Conservation (phyloP, 1,140 invertebrate genomes). For the Eueides isabella region DNA sequence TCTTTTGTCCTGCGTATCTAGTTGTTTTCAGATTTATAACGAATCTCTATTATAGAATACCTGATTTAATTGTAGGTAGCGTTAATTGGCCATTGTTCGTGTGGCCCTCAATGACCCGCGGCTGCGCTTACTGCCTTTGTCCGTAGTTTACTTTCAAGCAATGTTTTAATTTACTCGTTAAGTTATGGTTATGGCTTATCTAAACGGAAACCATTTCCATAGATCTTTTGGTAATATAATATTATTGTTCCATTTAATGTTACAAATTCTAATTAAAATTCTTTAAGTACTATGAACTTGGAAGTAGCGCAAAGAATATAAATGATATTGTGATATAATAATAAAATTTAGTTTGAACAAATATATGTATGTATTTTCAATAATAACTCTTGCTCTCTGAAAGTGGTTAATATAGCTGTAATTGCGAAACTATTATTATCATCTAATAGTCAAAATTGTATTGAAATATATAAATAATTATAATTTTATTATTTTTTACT, state of each 20-base stretch:
- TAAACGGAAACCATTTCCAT: conserved; percentile 9
- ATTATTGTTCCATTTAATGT: conserved; percentile 6
- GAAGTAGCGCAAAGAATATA: background rate
- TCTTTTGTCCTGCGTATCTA: background rate
- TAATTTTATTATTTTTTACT: too few species aligned
- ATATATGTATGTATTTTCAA: background rate
- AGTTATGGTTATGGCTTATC: conserved; percentile 7
- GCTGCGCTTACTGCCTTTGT: conserved; percentile 59
- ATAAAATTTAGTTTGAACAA: background rate
- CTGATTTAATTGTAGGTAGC: conserved; percentile 79
- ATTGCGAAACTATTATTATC: too few species aligned
- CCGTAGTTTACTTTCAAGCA: conserved; percentile 38
- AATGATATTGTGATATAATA: background rate
- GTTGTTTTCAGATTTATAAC: background rate
- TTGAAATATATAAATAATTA: too few species aligned
- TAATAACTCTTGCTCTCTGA: too few species aligned
- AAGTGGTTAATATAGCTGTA: too few species aligned
- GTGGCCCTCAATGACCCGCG: conserved; percentile 57
- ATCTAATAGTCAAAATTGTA: too few species aligned
- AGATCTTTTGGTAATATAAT: conserved; percentile 13
- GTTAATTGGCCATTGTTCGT: conserved; percentile 78
- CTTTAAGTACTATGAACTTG: background rate
- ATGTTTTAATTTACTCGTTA: conserved; percentile 41
- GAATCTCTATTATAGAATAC: conserved; percentile 56
- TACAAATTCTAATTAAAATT: conserved; percentile 12